Evolutionary conservation across 2,113 vertebrate genomes (phyloP).

Genomic region (Psittacus erithacus): DNA sequence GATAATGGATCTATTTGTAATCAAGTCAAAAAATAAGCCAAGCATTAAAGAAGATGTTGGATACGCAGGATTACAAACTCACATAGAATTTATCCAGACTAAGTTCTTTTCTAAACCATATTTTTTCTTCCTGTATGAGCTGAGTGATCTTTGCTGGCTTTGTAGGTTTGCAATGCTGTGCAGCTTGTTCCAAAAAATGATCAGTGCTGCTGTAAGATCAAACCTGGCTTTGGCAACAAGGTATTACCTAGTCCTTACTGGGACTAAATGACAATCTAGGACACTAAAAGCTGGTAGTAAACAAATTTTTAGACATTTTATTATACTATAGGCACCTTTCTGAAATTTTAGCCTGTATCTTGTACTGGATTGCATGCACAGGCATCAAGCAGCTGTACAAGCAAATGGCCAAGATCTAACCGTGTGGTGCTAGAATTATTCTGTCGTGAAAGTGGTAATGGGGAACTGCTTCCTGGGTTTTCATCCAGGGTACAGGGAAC

Average conservation of each 20-base stretch:
- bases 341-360: not conserved
- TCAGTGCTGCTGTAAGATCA: not conserved
- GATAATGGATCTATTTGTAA: not conserved
- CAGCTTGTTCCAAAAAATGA: not conserved
- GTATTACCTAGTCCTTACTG: not conserved
- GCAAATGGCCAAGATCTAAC: not conserved
- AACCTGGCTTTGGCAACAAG: not conserved
- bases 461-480: not conserved
- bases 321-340: not conserved
- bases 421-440: not conserved
- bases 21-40: not conserved
- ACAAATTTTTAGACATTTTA: not conserved
- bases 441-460: not conserved
- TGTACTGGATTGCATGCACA: not conserved
- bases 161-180: not conserved
- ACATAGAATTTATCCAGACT: not conserved
- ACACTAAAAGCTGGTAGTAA: not conserved
- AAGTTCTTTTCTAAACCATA: not conserved
- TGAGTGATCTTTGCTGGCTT: not conserved
- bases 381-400: not conserved
- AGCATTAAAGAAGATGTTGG: not conserved
- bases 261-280: not conserved
- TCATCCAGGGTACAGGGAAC: not conserved
- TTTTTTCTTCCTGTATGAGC: not conserved
- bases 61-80: not conserved